phyloP scores from a whole-genome alignment of 35 echinoderm and acorn worm species.

The Lytechinus variegatus region DNA sequence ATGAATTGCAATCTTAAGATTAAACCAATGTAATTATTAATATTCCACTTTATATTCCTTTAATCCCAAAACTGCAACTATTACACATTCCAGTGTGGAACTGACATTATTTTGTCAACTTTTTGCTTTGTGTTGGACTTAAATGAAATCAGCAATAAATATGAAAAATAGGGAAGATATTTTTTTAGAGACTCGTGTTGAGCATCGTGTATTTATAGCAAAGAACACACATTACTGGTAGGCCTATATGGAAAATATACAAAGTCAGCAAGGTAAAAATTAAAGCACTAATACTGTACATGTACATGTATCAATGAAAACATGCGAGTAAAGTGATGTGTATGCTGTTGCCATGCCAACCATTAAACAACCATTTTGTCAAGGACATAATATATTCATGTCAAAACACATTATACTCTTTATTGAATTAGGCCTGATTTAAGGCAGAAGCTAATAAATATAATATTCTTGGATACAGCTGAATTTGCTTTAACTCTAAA shows the following conservation, averaged over 20 bases:
- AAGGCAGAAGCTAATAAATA: neutral
- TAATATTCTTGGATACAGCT: neutral
- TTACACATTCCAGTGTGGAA: neutral
- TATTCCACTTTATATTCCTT: no score
- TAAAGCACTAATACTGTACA: neutral
- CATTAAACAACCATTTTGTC: neutral
- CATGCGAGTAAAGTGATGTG: neutral
- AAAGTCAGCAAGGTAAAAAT: neutral
- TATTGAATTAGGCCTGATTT: neutral
- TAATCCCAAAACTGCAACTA: no score
- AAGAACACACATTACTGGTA: neutral
- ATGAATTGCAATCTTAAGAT: no score
- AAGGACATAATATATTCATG: slow-evolving; percentile 11
- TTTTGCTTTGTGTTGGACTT: neutral
- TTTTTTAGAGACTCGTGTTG: neutral
- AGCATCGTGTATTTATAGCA: neutral
- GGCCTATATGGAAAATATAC: neutral
- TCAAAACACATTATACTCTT: neutral
- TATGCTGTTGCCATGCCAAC: neutral
- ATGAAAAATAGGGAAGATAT: neutral
- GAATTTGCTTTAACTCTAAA: neutral
- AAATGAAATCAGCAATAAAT: neutral
- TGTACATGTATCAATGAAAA: neutral
- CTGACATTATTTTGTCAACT: neutral
- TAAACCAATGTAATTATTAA: no score